Evolutionary conservation across 2,888 invertebrate genomes (phyloP), one percentile per base, ranked within the genome.

Genomic region (Rhagonycha fulva): DNA sequence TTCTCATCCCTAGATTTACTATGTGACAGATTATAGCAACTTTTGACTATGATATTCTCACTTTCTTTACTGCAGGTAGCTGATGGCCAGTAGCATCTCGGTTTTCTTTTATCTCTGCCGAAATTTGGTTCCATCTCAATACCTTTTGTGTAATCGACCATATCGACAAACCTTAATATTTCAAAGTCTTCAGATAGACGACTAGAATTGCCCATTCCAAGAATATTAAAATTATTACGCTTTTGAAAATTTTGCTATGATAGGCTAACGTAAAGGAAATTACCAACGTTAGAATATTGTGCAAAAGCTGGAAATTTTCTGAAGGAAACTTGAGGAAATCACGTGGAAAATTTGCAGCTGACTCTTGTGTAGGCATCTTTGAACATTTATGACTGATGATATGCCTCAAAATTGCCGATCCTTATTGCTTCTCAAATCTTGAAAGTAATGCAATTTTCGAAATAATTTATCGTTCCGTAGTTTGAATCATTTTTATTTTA

Each of bases 371-470:
- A 85, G 83, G 84, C 86, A 85, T 86, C 85, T 83, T 82, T 86
- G 85, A 85, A 87, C 86, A 87, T 87, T 85, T 87, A 87, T 87
- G 84, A 87, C 84, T 86, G 86, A 87, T 86, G 84, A 83, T 72
- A 69, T 71, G n/a, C 32, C 28, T 68, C 68, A 28, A 30, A 47
- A 66, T 66, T 66, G 63, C 63, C 63, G 26, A 24, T 66, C 63
- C 26, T 66, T 66, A 66, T 66, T 66, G 63, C 63, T 66, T 66
- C 63, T 66, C 63, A 66, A 66, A 19, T 66, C 63, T 66, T 24
- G 63, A 66, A 66, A 66, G 63, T 24, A 66, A 62, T 14, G 19
- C 63, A 23, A 66, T 66, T 66, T 62, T 66, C 47, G 47, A 47
- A 47, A 47, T 47, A 47, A 47, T 47, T 47, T 47, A 47, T 47